A percentile compares a stretch with the other conserved stretches of the same genome.
Conservation (phyloP, 2,113 vertebrate species). For the Ophiodon elongatus region DNA sequence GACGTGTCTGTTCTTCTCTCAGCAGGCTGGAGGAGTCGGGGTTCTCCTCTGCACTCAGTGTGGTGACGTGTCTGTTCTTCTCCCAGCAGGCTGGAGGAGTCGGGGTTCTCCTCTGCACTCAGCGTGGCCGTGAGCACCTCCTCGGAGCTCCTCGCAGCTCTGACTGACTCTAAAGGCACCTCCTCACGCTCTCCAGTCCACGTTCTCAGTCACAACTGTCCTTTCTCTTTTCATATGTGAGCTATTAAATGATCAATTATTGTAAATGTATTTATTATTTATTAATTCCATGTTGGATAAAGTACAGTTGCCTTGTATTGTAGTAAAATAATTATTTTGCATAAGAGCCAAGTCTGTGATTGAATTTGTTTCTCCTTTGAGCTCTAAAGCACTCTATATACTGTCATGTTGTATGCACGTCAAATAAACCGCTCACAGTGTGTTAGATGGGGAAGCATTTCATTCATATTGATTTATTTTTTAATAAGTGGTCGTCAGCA, state of each 20-base stretch:
- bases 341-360: slow-evolving; percentile 55
- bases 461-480: neutral
- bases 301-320: slow-evolving; percentile 38
- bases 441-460: neutral
- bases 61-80: slow-evolving; percentile 4
- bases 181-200: slow-evolving; percentile 24
- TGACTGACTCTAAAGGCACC: slow-evolving; percentile 53
- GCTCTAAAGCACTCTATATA: neutral
- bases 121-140: slow-evolving; percentile 2
- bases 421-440: neutral
- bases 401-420: neutral
- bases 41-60: neutral
- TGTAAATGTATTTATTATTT: slow-evolving; percentile 75
- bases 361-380: slow-evolving; percentile 13
- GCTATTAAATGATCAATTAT: slow-evolving; percentile 51
- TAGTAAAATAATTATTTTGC: slow-evolving; percentile 81
- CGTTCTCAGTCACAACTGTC: slow-evolving; percentile 44
- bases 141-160: neutral
- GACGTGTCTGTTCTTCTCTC: slow-evolving; percentile 21
- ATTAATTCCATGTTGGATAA: slow-evolving; percentile 42
- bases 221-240: slow-evolving; percentile 32
- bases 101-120: neutral
- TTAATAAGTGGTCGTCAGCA: neutral
- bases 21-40: slow-evolving; percentile 45
- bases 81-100: slow-evolving; percentile 50